Evolutionary conservation across 2,113 vertebrate species (phyloP), one percentile per base, ranked within the genome.

Genomic region (Festucalex cinctus): DNA sequence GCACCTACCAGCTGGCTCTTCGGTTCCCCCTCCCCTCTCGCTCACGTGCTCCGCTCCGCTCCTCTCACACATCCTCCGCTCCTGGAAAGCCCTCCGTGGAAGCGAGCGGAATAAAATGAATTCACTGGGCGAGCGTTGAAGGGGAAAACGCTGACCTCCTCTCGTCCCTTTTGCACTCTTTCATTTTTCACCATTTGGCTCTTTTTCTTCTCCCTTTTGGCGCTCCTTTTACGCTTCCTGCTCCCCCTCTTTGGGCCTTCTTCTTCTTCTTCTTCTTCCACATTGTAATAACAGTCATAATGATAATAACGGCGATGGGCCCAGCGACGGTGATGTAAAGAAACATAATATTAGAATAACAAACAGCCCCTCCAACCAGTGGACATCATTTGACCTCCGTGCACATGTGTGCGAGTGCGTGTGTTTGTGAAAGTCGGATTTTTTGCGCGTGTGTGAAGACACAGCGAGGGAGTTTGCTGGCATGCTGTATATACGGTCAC

Each of bases 71-170:
- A 86, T 91, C 77, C 82, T 69, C 75, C 79, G 91, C 95, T 93
- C 93, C 95, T 95, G 92, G 93, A 95, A 97, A 95, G 94, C 93
- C 94, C 94, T 94, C 85, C 89, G 89, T 92, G 91, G 92, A 95
- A 26, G 6, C 54, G n/a, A 53, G 92, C 87, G 86, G 93, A 95
- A 94, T 92, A 91, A 90, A 93, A 95, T 95, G 94, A 95, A 96
- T 94, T 96, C 94, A 95, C 60, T 95, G 94, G 93, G 93, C 90
- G 91, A 91, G 93, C 95, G 95, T 95, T 96, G 93, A 96, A n/a
- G n/a, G 95, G 95, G 96, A 98, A 98, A 99, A 97, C 89, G 85
- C 92, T 95, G 96, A 98, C 95, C 96, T 96, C 93, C 94, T 93
- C 94, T 93, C 94, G 91, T 92, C 94, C 92, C 91, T 93, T 85